Base-by-base conservation (phyloP, 2,888 invertebrate species). In the Lagria hirta region DNA sequence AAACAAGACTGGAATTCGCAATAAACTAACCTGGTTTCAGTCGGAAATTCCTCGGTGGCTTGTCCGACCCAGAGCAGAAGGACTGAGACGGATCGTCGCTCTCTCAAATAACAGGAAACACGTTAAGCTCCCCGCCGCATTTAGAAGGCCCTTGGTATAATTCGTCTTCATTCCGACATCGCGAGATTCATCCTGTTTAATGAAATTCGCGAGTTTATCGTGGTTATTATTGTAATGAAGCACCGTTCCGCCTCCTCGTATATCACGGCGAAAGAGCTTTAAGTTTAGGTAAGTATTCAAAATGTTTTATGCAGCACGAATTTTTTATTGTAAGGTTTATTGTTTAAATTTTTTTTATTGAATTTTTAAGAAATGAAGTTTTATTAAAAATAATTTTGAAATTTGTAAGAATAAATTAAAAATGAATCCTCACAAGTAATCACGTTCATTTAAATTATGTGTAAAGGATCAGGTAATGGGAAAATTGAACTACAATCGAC, bases 61-160 rank as follows among this genome's bases (percentile, higher is more conserved):
- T 17, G 41, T 36, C 32, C 29, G 28, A 36, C 35, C 5, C 24
- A 28, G 28, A 43, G 17, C 36, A 49, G 23, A 47, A 44, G 43
- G 43, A 43, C 52, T 48, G 45, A 55, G 50, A 54, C 49, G 46
- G 42, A 55, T 55, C 44, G 55, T 51, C 45, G 38, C 43, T 48
- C 49, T 44, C 47, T 48, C 50, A 42, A 52, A 51, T 54, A 55
- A 53, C 48, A 48, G 41, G 48, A 48, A 52, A 54, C 50, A 48
- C 42, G 41, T 42, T 52, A 50, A 55, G 51, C 51, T 51, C 42
- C 49, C 48, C 49, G 45, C 46, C 35, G 34, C 42, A 51, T 41
- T 54, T 50, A 51, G 48, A 49, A 46, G 47, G 41, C 47, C 44
- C 40, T 37, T 27, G 42, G 49, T 37, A 46, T 46, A 51, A 51